These are phyloP conservation scores for Coenonympha arcania DNA, from an alignment of 2,888 invertebrate genomes.

Conservation along the genomic window DNA sequence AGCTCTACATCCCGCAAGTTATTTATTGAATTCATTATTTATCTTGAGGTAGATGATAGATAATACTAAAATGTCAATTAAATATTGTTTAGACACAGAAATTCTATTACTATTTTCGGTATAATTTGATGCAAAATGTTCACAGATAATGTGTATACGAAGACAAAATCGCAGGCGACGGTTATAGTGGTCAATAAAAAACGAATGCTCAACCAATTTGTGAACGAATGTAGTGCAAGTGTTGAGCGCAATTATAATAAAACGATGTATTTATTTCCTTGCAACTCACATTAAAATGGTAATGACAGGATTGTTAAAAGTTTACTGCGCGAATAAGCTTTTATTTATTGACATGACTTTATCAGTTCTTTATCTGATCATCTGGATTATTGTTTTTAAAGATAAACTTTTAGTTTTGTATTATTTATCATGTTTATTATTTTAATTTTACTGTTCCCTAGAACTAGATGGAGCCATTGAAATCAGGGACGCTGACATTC, in stretches of 20 bases:
- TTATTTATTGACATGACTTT: constrained; percentile 24
- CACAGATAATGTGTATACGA: too few relatives aligned
- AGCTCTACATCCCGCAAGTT: too few relatives aligned
- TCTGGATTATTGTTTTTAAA: constrained; percentile 1
- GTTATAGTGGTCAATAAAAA: too few relatives aligned
- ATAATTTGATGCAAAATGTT: too few relatives aligned
- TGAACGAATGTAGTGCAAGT: constrained; percentile 28
- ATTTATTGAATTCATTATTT: too few relatives aligned
- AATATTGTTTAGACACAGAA: too few relatives aligned
- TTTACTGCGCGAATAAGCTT: constrained; percentile 19
- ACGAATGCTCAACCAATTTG: constrained; percentile 16
- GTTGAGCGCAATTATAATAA: constrained; percentile 61
- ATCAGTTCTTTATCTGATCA: constrained; percentile 19
- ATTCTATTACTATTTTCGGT: too few relatives aligned
- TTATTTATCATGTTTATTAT: background rate
- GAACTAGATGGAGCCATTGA: too few relatives aligned
- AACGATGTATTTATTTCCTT: constrained; percentile 45
- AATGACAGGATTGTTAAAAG: constrained; percentile 31
- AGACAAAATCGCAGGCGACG: too few relatives aligned
- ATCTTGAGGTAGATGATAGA: too few relatives aligned
- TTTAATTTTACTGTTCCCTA: background rate
- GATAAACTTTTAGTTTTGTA: background rate
- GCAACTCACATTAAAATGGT: constrained; percentile 46
- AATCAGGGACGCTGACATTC: too few relatives aligned
- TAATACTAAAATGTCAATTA: too few relatives aligned